Evolutionary conservation across 2,113 vertebrate genomes (phyloP), one percentile per base, ranked within the genome.

Genomic region (Origma solitaria): DNA sequence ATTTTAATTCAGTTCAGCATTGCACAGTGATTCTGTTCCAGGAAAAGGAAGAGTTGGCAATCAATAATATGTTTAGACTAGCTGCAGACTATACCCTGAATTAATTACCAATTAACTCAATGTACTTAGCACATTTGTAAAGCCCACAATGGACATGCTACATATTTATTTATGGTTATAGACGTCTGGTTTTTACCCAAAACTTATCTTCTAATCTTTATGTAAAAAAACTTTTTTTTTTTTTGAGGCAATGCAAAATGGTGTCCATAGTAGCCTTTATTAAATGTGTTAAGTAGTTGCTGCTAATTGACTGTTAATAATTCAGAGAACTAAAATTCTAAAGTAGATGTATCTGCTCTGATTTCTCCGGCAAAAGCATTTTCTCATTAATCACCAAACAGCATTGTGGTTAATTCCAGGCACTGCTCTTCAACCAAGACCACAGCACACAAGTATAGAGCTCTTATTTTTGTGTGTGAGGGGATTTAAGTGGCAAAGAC

Each of bases 71-170:
- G 87, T 97, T 97, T 97, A 92, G 90, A 87, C 84, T 96, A 64
- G 87, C 81, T 82, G 65, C 79, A 95, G 89, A 66, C 68, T 94
- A 76, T 95, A 86, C 35, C 9, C 84, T 77, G 53, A 90, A 91
- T 87, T 97, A 96, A 95, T 95, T 91, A 90, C 66, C 84, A 91
- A 87, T 95, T 95, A 95, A 73, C 62, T 91, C 65, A 76, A 80
- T 73, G 71, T 94, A 95, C 60, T 95, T 95, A 92, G 45, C 84
- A 53, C 58, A 82, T 70, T 94, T 95, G 49, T 92, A 95, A 95
- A 96, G 82, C 91, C 87, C 86, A 88, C 75, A 54, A 72, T 80
- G 66, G 90, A 94, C 71, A 66, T 2, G 3, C 38, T 77, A 90
- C 92, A 40, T 95, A 91, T 94, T 94, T 95, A 92, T 82, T 95